Conservation (phyloP, 2,888 invertebrate species). For the Onchidella celtica region DNA sequence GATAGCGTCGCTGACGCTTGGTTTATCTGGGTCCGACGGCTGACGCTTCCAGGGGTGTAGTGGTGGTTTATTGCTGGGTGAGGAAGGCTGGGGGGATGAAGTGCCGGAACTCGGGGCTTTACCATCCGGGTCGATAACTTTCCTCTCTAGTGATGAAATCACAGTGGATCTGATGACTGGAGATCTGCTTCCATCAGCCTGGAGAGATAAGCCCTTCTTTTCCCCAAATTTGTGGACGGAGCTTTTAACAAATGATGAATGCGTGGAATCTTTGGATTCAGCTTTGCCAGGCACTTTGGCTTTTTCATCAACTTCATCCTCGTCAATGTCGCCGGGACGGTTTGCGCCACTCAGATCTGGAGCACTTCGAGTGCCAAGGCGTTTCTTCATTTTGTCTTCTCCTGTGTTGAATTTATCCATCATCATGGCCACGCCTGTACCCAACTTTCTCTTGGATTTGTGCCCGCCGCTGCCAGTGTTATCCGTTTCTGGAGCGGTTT, state of each 20-base stretch:
- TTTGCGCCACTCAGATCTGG: conserved; percentile 69
- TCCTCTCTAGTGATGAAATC: conserved; percentile 17
- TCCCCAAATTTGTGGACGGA: conserved; percentile 22
- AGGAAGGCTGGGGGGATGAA: conserved; percentile 44
- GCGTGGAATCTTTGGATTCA: background rate
- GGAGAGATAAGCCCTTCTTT: background rate
- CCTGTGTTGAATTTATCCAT: conserved; percentile 71
- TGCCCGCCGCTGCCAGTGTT: background rate
- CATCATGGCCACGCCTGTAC: conserved; percentile 68
- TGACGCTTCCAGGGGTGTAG: conserved; percentile 58
- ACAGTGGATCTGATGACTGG: background rate
- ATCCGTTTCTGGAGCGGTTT: background rate
- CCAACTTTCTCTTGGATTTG: conserved; percentile 36
- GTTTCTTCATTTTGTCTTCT: conserved; percentile 57
- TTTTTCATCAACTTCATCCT: conserved; percentile 7
- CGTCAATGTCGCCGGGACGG: conserved; percentile 51
- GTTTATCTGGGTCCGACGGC: conserved; percentile 44
- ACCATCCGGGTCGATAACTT: conserved; percentile 18
- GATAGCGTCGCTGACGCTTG: background rate
- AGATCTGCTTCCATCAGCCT: conserved; percentile 1
- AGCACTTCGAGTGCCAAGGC: conserved; percentile 70
- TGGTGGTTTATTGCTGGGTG: conserved; percentile 62
- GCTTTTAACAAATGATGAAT: conserved; percentile 16
- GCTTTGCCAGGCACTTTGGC: conserved; percentile 46
- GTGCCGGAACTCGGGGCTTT: conserved; percentile 22